Evolutionary conservation across 2,113 vertebrate genomes (phyloP).

Genomic region (Pycnonotus jocosus): DNA sequence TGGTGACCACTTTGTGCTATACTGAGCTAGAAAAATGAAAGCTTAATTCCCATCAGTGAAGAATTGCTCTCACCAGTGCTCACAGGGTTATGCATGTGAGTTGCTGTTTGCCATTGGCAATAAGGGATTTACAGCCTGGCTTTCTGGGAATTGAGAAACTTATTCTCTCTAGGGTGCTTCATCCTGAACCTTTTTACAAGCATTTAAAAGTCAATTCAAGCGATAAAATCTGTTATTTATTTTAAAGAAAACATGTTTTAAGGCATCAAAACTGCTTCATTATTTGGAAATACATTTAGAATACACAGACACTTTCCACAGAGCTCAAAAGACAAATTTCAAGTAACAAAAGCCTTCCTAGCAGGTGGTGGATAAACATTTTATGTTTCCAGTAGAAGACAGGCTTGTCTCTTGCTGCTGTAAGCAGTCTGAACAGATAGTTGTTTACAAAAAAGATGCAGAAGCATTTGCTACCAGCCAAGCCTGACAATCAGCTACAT

Average conservation of each 20-base stretch:
- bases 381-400: slow-evolving; percentile 13
- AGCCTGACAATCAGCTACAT: neutral
- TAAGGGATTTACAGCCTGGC: neutral
- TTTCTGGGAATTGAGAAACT: neutral
- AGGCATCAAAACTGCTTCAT: slow-evolving; percentile 27
- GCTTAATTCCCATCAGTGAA: neutral
- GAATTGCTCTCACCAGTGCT: neutral
- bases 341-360: slow-evolving; percentile 55
- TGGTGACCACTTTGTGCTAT: neutral
- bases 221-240: slow-evolving; percentile 56
- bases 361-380: slow-evolving; percentile 58
- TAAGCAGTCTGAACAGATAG: slow-evolving; percentile 27
- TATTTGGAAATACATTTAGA: slow-evolving; percentile 55
- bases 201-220: slow-evolving; percentile 48
- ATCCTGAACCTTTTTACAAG: slow-evolving; percentile 5
- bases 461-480: slow-evolving; percentile 10
- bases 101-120: neutral
- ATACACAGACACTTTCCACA: neutral
- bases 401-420: slow-evolving; percentile 17
- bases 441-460: slow-evolving; percentile 29
- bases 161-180: slow-evolving; percentile 11
- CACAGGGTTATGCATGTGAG: neutral
- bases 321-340: slow-evolving; percentile 38
- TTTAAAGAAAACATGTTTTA: slow-evolving; percentile 50
- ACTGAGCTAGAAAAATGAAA: neutral